Evolutionary conservation across 2,797 vertebrate species (phyloP).

Genomic region (Mareca strepera): DNA sequence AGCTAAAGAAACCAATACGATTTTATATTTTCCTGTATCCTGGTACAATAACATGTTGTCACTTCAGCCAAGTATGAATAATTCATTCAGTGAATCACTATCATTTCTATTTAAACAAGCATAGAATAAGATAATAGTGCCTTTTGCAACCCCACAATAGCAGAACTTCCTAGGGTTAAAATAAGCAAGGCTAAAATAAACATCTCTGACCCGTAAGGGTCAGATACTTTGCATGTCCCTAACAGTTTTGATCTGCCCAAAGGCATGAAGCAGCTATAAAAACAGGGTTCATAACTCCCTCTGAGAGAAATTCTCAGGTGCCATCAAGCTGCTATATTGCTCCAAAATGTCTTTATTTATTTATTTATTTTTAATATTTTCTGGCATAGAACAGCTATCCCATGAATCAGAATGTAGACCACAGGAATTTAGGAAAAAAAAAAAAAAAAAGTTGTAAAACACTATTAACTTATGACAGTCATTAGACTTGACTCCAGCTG

Average conservation of each 20-base stretch:
- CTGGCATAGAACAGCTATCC: neutral
- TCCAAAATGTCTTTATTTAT: neutral
- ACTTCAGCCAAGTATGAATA: conserved; percentile 25
- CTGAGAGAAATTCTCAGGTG: neutral
- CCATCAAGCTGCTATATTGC: neutral
- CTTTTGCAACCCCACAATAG: neutral
- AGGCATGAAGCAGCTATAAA: neutral
- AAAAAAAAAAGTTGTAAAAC: neutral
- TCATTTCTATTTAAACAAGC: neutral
- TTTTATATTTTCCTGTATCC: conserved; percentile 10
- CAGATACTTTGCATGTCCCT: neutral
- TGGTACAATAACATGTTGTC: neutral
- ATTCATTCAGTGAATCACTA: neutral
- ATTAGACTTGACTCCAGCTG: neutral
- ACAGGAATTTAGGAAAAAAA: neutral
- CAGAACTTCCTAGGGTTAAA: conserved; percentile 14
- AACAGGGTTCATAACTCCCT: neutral
- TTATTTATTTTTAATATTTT: neutral
- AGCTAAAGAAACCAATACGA: neutral
- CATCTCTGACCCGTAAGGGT: neutral
- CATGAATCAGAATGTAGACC: neutral
- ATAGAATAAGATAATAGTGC: neutral
- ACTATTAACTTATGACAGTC: neutral
- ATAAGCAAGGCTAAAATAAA: conserved; percentile 8
- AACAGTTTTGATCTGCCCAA: neutral